Evolutionary conservation across 1,140 invertebrate genomes (phyloP).

Genomic region (Teleogryllus occipitalis): DNA sequence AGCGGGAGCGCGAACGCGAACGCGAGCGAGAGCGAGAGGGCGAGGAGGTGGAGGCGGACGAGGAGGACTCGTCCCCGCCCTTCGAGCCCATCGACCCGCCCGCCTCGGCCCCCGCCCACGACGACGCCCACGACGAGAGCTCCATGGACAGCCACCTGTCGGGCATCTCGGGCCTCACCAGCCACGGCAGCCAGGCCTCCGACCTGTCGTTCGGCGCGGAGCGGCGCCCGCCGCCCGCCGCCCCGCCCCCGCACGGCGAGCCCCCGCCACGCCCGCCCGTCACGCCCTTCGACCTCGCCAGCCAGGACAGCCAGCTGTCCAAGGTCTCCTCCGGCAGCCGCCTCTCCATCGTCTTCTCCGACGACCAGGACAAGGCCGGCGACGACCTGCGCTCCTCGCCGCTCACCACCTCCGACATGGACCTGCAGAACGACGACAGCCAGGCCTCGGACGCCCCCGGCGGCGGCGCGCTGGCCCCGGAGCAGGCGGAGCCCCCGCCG

Average conservation of each 20-base stretch:
- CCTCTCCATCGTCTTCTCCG: conserved; percentile 27
- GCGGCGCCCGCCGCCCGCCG: conserved; percentile 38
- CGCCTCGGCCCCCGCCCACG: conserved; percentile 54
- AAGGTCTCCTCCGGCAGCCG: conserved; percentile 50
- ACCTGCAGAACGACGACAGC: not conserved
- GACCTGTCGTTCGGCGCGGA: conserved; percentile 21
- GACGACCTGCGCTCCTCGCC: not conserved
- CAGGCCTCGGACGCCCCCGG: not conserved
- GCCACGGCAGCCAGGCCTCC: conserved; percentile 33
- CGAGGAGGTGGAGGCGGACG: conserved; percentile 28
- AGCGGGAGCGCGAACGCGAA: not conserved
- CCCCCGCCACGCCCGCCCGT: conserved; percentile 35
- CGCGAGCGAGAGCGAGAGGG: conserved; percentile 19
- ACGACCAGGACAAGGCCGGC: conserved; percentile 34
- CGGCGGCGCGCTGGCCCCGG: not conserved
- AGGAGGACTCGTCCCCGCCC: conserved; percentile 45
- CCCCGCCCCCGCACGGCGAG: conserved; percentile 28
- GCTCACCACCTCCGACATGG: conserved; percentile 28
- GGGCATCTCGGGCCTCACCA: conserved; percentile 48
- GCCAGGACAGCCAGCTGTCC: conserved; percentile 48
- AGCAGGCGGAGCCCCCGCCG: not conserved
- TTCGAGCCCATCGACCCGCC: conserved; percentile 52
- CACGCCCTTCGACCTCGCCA: conserved; percentile 34
- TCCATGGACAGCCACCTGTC: conserved; percentile 49
- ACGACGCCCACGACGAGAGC: conserved; percentile 35